phyloP scores from a whole-genome alignment of 2,113 vertebrate species.

The Apteryx owenii region DNA sequence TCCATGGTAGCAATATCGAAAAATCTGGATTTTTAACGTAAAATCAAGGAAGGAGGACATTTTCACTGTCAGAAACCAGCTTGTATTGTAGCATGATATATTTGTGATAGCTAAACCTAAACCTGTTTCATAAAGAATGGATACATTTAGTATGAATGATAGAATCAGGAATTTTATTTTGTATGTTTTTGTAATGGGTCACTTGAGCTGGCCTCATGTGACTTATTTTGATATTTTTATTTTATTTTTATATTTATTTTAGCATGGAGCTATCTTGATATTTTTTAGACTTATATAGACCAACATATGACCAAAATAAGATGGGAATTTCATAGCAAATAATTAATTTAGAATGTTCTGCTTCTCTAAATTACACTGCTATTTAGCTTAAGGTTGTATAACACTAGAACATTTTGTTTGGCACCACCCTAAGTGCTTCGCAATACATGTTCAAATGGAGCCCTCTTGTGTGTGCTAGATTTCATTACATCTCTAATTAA shows the following conservation, averaged over 20 bases:
- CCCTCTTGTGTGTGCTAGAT: slow-evolving; percentile 49
- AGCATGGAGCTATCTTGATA: neutral
- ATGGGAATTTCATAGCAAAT: neutral
- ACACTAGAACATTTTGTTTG: neutral
- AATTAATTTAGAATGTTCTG: neutral
- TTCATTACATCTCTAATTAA: slow-evolving; percentile 27
- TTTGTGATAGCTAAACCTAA: neutral
- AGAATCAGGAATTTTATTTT: neutral
- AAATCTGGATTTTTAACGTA: neutral
- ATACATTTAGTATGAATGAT: neutral
- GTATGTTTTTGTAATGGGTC: neutral
- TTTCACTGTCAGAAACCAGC: neutral
- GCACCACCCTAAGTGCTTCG: neutral
- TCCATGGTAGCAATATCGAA: slow-evolving; percentile 38
- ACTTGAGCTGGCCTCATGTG: neutral
- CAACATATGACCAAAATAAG: neutral
- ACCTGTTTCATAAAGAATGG: neutral
- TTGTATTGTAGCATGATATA: neutral
- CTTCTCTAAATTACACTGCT: neutral
- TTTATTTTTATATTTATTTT: neutral
- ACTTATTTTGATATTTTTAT: neutral
- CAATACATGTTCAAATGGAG: neutral
- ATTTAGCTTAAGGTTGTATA: neutral
- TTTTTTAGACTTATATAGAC: neutral
- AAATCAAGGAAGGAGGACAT: neutral